Evolutionary conservation across 1,140 invertebrate species (phyloP).

Genomic region (Harpegnathos saltator): DNA sequence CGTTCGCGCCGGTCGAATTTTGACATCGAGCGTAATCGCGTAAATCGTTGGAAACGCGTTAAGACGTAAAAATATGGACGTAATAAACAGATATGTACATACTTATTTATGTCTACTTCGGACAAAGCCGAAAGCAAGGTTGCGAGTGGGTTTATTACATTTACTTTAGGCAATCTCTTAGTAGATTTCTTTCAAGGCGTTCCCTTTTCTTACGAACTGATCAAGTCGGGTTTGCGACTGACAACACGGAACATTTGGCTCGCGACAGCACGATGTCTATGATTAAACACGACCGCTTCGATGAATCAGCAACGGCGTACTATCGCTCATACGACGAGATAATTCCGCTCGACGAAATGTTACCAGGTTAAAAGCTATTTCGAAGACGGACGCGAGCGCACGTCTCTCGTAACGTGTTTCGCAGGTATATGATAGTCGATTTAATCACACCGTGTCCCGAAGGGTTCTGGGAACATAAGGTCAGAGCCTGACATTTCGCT

Average conservation of each 20-base stretch:
- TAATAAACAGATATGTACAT: no score
- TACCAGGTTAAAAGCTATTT: slow-evolving; percentile 71
- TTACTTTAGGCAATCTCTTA: no score
- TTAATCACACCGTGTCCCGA: slow-evolving; percentile 79
- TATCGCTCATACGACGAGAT: background rate
- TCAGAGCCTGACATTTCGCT: slow-evolving; percentile 79
- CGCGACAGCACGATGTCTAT: background rate
- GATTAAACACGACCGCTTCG: background rate
- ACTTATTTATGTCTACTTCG: no score
- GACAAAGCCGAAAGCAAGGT: background rate
- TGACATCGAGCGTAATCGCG: background rate
- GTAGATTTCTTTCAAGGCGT: no score
- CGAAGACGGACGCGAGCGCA: slow-evolving; percentile 16
- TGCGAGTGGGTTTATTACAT: no score
- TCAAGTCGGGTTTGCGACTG: background rate
- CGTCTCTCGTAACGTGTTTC: background rate
- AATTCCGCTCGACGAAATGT: slow-evolving; percentile 69
- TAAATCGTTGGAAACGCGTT: no score
- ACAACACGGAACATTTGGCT: background rate
- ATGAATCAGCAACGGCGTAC: slow-evolving; percentile 19
- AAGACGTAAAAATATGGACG: no score
- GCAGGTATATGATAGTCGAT: slow-evolving; percentile 63
- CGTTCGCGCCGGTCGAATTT: slow-evolving; percentile 15
- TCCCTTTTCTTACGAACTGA: no score
- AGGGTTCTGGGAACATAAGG: slow-evolving; percentile 78